Conservation (phyloP, 2,797 vertebrate species). For the Halcyon smyrnensis region DNA sequence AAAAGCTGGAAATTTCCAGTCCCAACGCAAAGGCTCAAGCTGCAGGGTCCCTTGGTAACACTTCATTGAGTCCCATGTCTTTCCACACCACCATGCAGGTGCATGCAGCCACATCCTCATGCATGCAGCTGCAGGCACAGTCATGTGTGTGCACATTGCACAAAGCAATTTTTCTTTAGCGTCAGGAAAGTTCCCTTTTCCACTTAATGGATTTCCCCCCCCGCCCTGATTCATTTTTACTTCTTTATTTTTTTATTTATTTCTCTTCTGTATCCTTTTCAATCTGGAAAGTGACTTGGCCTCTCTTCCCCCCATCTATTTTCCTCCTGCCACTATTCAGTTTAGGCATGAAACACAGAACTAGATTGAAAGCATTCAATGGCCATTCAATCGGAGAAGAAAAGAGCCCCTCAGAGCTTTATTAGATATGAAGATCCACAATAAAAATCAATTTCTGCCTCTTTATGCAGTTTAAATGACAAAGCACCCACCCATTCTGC, state of each 20-base stretch:
- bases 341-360: constrained; percentile 99
- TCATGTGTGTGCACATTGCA: neutral
- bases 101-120: neutral
- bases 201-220: constrained; percentile 73
- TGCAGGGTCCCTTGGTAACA: neutral
- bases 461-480: constrained; percentile 99
- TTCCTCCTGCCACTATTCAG: constrained; percentile 91
- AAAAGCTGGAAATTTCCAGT: neutral
- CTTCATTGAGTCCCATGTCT: neutral
- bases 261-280: constrained; percentile 85
- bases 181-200: constrained; percentile 77
- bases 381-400: constrained; percentile 99
- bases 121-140: neutral
- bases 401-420: constrained; percentile 99
- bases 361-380: constrained; percentile 99
- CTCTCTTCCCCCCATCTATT: constrained; percentile 85
- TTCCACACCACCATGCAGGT: neutral
- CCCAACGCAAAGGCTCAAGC: neutral
- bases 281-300: constrained; percentile 87
- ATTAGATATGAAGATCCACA: constrained; percentile 99
- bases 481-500: constrained; percentile 98
- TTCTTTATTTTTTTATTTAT: constrained; percentile 83
- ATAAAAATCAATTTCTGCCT: constrained; percentile 99
- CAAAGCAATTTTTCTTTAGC: constrained; percentile 73
- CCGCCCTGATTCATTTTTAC: constrained; percentile 77